A percentile compares a stretch with the other conserved stretches of the same genome.
These are phyloP conservation scores for Halcyon senegalensis DNA, from an alignment of 2,113 vertebrate species.

Conservation along the genomic window DNA sequence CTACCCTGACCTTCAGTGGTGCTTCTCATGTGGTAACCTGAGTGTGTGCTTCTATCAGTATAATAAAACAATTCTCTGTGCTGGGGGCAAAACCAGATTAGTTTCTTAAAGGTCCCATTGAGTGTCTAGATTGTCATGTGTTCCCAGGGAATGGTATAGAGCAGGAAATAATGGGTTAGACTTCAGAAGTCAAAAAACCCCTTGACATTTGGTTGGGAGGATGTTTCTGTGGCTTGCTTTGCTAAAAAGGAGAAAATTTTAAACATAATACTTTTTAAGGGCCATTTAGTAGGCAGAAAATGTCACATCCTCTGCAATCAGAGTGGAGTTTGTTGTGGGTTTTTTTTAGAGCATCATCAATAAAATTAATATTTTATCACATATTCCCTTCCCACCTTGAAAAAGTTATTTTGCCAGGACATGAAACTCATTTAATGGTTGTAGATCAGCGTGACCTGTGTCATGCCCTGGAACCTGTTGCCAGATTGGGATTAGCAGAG, in stretches of 20 bases:
- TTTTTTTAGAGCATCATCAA: not conserved
- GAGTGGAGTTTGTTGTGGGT: not conserved
- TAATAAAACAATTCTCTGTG: not conserved
- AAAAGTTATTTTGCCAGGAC: not conserved
- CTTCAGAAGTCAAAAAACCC: not conserved
- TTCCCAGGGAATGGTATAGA: not conserved
- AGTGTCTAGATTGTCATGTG: not conserved
- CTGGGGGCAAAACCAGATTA: not conserved
- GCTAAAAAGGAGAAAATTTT: not conserved
- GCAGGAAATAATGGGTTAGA: not conserved
- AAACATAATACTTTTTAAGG: not conserved
- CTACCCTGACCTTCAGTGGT: not conserved
- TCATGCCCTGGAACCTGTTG: not conserved
- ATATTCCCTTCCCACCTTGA: not conserved
- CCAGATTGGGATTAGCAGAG: not conserved
- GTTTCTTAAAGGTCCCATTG: not conserved
- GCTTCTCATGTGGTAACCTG: not conserved
- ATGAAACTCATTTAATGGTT: not conserved
- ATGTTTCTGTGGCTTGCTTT: not conserved
- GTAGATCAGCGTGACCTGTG: not conserved
- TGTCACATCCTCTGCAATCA: not conserved
- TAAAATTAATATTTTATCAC: slow-evolving; percentile 28
- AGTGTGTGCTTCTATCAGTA: not conserved
- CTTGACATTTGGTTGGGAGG: not conserved
- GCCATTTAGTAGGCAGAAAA: not conserved